Evolutionary conservation across 2,113 vertebrate species (phyloP), one percentile per base, ranked within the genome.

Genomic region (Dipodomys merriami): DNA sequence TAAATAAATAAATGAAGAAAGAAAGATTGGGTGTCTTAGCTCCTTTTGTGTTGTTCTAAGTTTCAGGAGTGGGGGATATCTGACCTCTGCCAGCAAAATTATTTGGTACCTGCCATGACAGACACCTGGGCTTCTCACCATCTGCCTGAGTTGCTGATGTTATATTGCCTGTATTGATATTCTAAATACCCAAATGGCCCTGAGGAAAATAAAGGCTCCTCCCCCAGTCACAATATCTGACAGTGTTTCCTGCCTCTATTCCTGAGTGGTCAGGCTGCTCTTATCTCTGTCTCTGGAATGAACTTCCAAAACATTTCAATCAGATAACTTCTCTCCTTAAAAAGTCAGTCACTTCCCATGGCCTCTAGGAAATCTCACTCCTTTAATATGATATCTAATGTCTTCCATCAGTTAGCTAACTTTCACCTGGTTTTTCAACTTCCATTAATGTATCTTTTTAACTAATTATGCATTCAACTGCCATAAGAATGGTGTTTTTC

Each of bases 391-490:
- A 10, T 20, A 2, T 20, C 53, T 65, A 79, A 1, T 3, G 9
- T 83, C 57, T 73, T 81, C 25, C 49, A 16, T 64, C 62, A 20
- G 67, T 72, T 74, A 71, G 30, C 25, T 82, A 68, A 72, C 23
- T 46, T 93, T 79, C 33, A 82, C 9, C 10, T 25, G 46, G 30
- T 33, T 30, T 88, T 92, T 71, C 29, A 23, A 27, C 29, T 79
- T 82, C 44, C 7, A 27, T 71, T 20, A 35, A 22, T 76, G 20
- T 8, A 67, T 5, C 39, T 29, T 83, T 88, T 76, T 49, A 76
- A 92, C 78, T 77, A 83, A 72, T 60, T 57, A 19, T 49, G 29
- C 22, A 33, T 93, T 86, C 53, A 6, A 23, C 78, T 93, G 60
- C 73, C 64, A 85, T 82, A 67, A 16, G 23, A 86, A 84, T 64